Evolutionary conservation across 2,113 vertebrate genomes (phyloP).

Genomic region (Colossoma macropomum): DNA sequence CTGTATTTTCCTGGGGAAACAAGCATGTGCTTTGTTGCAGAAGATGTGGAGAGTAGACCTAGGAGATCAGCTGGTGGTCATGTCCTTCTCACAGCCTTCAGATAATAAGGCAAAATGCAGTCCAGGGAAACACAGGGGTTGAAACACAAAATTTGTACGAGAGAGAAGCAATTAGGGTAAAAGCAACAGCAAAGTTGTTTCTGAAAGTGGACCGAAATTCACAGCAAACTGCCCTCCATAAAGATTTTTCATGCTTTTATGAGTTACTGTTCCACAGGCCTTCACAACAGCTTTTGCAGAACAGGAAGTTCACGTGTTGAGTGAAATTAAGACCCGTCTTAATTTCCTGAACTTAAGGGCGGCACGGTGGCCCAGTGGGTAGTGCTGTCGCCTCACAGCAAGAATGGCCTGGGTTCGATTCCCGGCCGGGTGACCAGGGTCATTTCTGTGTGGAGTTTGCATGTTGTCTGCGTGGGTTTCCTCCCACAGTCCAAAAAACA

Average conservation of each 20-base stretch:
- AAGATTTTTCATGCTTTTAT: background rate
- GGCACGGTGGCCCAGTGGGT: no score
- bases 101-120: background rate
- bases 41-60: constrained; percentile 22
- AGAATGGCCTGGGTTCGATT: no score
- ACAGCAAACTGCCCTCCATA: background rate
- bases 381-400: no score
- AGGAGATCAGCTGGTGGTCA: constrained; percentile 69
- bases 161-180: background rate
- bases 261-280: background rate
- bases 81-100: constrained; percentile 33
- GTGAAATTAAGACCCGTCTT: no score
- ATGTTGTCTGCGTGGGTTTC: no score
- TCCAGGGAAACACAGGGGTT: background rate
- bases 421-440: no score
- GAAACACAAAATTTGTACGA: background rate
- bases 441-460: no score
- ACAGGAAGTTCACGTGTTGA: background rate
- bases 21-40: constrained; percentile 55
- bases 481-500: no score
- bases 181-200: background rate
- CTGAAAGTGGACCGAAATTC: background rate
- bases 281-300: background rate
- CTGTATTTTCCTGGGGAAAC: constrained; percentile 36
- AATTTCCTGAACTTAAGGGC: no score